Evolutionary conservation across 2,113 vertebrate species (phyloP), one percentile per base, ranked within the genome.

Genomic region (Atractosteus spatula): DNA sequence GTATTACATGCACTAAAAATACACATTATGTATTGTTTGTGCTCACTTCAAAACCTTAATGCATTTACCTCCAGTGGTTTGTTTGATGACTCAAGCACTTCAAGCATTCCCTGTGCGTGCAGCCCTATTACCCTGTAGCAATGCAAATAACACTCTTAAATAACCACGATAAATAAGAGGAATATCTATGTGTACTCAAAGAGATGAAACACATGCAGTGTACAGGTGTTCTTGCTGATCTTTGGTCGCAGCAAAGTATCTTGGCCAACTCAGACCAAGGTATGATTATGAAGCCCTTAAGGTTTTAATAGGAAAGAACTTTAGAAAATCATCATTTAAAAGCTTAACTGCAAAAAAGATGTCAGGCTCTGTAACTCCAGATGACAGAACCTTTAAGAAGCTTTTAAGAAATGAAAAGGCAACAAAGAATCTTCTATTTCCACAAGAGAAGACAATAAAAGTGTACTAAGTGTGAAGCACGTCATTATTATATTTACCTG

Each of bases 131-230:
- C 17, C 57, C 65, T 16, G 44, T 14, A 55, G 62, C 43, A 45
- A 17, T 68, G 66, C 16, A 8, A 69, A 3, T 43, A n/a, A 41
- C 17, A 65, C 55, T 45, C 41, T 16, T 44, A 61, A 62, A 61
- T 56, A 70, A n/a, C n/a, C 14, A 13, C 3, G 55, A 56, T 54
- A 56, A 44, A 56, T 16, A 43, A 43, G 17, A 3, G 10, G 56
- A n/a, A 44, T 59, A 66, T 44, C 55, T 68, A 41, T 71, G 70
- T 59, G 65, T 8, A 4, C 70, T 29, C 3, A 63, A 4, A 29
- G n/a, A 64, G 57, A 51, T 42, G 14, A 72, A 51, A 55, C 62
- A 66, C 45, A 72, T n/a, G 61, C 62, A 59, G 44, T 12, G 61
- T 62, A 12, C 57, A 57, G 59, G 61, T 45, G 44, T 54, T 63